phyloP scores from a whole-genome alignment of 30 jellyfish, hydroid and myxozoan genomes.

The Pseudorhiza aurosa region DNA sequence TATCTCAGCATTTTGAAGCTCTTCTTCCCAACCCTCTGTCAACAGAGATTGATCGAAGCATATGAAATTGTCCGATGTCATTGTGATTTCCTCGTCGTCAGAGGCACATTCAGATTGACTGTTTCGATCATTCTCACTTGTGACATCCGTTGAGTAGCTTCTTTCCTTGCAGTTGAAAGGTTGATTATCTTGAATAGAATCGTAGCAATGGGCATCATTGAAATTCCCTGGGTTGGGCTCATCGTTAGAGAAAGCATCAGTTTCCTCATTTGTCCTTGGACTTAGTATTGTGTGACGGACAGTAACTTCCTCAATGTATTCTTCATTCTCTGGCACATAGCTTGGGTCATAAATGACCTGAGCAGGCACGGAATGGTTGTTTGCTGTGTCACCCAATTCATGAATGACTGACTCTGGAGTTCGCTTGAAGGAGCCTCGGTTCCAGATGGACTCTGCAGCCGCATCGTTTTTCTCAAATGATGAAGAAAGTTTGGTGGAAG shows the following conservation, averaged over 20 bases:
- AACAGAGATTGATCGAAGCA: not conserved
- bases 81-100: not conserved
- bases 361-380: not conserved
- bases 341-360: not conserved
- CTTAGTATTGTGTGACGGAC: not conserved
- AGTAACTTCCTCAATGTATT: not conserved
- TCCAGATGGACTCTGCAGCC: not conserved
- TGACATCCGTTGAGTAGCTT: not conserved
- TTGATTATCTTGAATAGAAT: not conserved
- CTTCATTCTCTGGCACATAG: not conserved
- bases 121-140: not conserved
- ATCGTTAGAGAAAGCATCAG: not conserved
- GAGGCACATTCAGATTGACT: too few relatives aligned
- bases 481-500: not conserved
- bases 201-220: too few relatives aligned
- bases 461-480: not conserved
- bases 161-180: too few relatives aligned
- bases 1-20: not conserved
- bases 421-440: not conserved
- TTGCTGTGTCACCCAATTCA: not conserved
- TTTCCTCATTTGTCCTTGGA: not conserved
- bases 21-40: not conserved
- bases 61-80: not conserved
- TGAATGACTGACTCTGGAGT: not conserved
- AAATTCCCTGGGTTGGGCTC: not conserved